phyloP scores from a whole-genome alignment of 2,113 vertebrate genomes.

The Anguilla japonica region DNA sequence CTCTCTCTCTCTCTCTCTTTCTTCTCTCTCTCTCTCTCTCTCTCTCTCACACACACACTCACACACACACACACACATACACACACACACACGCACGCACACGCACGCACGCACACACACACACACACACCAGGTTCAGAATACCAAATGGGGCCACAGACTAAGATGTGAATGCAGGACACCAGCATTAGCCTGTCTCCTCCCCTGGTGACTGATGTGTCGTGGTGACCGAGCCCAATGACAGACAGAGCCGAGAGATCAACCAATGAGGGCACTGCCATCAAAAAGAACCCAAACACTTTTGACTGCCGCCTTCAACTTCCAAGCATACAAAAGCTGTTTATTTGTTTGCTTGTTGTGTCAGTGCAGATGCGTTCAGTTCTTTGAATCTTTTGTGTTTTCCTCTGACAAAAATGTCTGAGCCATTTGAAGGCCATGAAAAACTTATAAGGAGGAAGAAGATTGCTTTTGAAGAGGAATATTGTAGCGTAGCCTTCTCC shows the following conservation, averaged over 20 bases:
- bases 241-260: slow-evolving; percentile 52
- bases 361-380: background rate
- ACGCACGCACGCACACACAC: slow-evolving; percentile 1
- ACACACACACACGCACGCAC: background rate
- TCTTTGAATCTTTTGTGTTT: background rate
- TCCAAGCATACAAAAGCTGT: slow-evolving; percentile 51
- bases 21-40: background rate
- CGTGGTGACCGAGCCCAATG: slow-evolving; percentile 47
- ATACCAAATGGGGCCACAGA: background rate
- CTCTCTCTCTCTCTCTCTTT: background rate
- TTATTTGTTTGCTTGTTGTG: slow-evolving; percentile 42
- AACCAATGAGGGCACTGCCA: slow-evolving; percentile 43
- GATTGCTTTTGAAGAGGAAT: background rate
- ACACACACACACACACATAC: no score
- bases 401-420: slow-evolving; percentile 36
- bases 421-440: slow-evolving; percentile 31
- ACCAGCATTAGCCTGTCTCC: background rate
- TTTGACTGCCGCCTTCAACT: slow-evolving; percentile 49
- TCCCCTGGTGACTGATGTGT: slow-evolving; percentile 46
- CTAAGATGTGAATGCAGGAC: background rate
- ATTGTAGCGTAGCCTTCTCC: background rate
- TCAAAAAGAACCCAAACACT: slow-evolving; percentile 53
- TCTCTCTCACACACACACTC: background rate
- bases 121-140: background rate
- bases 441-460: background rate